Evolutionary conservation across 1,140 invertebrate species (phyloP).

Genomic region (Drosophila virilis): DNA sequence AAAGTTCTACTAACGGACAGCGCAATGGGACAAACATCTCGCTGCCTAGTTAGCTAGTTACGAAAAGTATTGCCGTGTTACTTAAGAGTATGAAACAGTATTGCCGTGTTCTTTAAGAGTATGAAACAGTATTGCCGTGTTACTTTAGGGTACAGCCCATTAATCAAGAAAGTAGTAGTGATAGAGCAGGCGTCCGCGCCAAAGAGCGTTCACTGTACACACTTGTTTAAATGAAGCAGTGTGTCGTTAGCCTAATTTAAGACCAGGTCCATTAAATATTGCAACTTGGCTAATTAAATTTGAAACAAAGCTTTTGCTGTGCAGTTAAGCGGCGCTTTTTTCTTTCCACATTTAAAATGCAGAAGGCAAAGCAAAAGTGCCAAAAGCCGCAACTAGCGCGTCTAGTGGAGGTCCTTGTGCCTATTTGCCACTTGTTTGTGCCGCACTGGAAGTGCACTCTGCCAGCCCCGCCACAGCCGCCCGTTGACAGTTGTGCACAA

Average conservation of each 20-base stretch:
- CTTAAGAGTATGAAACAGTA: no score
- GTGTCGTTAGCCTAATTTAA: not conserved
- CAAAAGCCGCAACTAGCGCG: conserved; percentile 54
- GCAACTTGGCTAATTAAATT: conserved; percentile 20
- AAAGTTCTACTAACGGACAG: no score
- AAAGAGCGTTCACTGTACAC: no score
- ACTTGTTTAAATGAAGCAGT: not conserved
- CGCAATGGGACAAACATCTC: no score
- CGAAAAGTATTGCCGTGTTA: no score
- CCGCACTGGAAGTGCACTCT: conserved; percentile 54
- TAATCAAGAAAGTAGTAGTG: no score
- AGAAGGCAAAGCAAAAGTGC: conserved; percentile 39
- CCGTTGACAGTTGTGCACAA: conserved; percentile 29
- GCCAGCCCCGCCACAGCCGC: not conserved
- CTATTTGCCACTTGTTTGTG: conserved; percentile 73
- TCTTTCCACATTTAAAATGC: not conserved
- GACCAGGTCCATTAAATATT: not conserved
- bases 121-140: no score
- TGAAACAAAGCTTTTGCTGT: conserved; percentile 18
- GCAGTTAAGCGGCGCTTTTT: not conserved
- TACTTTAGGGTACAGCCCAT: no score
- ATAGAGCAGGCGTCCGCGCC: no score
- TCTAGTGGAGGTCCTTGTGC: conserved; percentile 56
- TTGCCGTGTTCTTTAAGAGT: no score
- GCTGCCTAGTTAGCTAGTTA: no score